Evolutionary conservation across 2,888 invertebrate genomes (phyloP), one percentile per base, ranked within the genome.

Genomic region (Chalcosyrphus nemorum): DNA sequence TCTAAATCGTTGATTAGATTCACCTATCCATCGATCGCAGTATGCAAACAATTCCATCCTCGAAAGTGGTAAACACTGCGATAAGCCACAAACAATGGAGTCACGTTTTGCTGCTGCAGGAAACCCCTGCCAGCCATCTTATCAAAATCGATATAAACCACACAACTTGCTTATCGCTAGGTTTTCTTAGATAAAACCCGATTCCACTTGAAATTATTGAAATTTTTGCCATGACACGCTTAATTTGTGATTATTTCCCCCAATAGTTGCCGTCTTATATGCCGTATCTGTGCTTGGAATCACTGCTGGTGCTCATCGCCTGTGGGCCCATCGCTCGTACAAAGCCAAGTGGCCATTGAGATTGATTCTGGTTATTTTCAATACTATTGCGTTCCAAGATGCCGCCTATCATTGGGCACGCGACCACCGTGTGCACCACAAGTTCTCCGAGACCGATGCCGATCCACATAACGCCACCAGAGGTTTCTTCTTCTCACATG

Each of bases 401-500:
- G 93, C 95, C 0, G 95, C 94, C 0, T 93, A 95, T 57, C 95
- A 95, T 88, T 95, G 95, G 95, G 93, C 95, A 0, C 93, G 95
- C 82, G 95, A 95, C 88, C 95, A 95, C 91, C 93, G 96, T 87
- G 95, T 96, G 90, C 96, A 97, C 90, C 97, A 97, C 92, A 97
- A 97, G 90, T 97, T 95, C 92, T 95, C 95, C 13, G 97, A 97
- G 90, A 97, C 97, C 0, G 94, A 97, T 89, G 97, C 97, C 0
- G 97, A 98, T 91, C 98, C 97, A 0, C 97, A 98, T 90, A 97
- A 97, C 89, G 94, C 96, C 0, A 93, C 93, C 41, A 93, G 97
- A 82, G 99, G 98, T 0, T 98, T 98, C 93, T 98, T 98, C 93
- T 98, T 98, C 92, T 95, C 97, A 0, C 98, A 98, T 90, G 95